phyloP scores from a whole-genome alignment of 2,888 invertebrate species.

The Mythimna impura region DNA sequence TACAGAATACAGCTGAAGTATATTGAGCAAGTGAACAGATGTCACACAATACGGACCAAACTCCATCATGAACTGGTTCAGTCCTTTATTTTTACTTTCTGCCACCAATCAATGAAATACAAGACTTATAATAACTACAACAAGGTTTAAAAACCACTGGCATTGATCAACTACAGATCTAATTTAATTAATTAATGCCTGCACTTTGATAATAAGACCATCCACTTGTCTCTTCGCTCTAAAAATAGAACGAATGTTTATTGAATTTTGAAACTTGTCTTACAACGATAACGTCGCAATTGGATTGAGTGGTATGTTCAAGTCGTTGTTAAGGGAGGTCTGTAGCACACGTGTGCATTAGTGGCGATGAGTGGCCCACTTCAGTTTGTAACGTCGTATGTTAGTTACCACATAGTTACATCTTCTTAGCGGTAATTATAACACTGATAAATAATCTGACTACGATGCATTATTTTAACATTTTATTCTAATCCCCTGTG shows the following conservation, averaged over 20 bases:
- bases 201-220: slow-evolving; percentile 69
- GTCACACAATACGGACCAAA: slow-evolving; percentile 51
- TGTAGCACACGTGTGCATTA: slow-evolving; percentile 54
- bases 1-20: slow-evolving; percentile 18
- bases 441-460: neutral
- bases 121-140: rapidly evolving
- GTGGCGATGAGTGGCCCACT: slow-evolving; percentile 56
- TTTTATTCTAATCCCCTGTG: too few relatives aligned
- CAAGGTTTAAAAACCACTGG: slow-evolving; percentile 47
- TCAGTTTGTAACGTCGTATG: slow-evolving; percentile 26
- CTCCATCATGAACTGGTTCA: slow-evolving; percentile 48
- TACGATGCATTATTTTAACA: too few relatives aligned
- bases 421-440: slow-evolving; percentile 5
- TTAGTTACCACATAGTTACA: slow-evolving; percentile 22
- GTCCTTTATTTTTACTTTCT: slow-evolving; percentile 57
- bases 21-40: slow-evolving; percentile 53
- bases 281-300: slow-evolving; percentile 45
- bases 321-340: slow-evolving; percentile 58
- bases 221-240: slow-evolving; percentile 71
- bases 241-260: slow-evolving; percentile 52
- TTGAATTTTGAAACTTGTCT: slow-evolving; percentile 51
- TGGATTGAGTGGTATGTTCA: slow-evolving; percentile 31
- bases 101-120: slow-evolving; percentile 34
- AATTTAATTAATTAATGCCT: slow-evolving; percentile 74
- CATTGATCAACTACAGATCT: slow-evolving; percentile 44